These are phyloP conservation scores for Nerophis lumbriciformis DNA, from an alignment of 2,113 vertebrate species.

Conservation along the genomic window DNA sequence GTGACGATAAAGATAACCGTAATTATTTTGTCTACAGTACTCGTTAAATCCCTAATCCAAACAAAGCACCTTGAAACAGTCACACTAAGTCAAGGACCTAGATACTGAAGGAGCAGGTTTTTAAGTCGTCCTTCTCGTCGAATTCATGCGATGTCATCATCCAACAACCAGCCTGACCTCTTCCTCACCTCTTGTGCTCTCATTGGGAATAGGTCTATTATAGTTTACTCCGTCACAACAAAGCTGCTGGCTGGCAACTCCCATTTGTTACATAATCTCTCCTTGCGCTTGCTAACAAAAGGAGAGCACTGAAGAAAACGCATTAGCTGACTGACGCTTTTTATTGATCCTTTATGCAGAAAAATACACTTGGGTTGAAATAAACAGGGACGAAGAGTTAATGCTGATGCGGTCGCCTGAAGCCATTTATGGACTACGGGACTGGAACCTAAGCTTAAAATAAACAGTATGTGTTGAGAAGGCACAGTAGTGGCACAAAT, in stretches of 20 bases:
- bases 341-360: not conserved
- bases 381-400: not conserved
- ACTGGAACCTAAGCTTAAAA: not conserved
- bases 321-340: not conserved
- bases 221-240: conserved; percentile 38
- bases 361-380: not conserved
- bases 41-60: not conserved
- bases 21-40: no score
- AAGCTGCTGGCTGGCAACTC: conserved; percentile 30
- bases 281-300: conserved; percentile 10
- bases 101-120: conserved; percentile 19
- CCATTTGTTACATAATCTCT: conserved; percentile 27
- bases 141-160: conserved; percentile 13
- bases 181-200: conserved; percentile 9
- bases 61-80: conserved; percentile 41
- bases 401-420: not conserved
- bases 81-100: conserved; percentile 36
- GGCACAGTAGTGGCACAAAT: not conserved
- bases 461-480: not conserved
- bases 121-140: not conserved
- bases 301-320: not conserved
- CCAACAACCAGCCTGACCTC: conserved; percentile 10
- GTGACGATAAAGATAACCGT: no score
- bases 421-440: not conserved
- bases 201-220: conserved; percentile 29